phyloP scores from a whole-genome alignment of 2,888 invertebrate genomes.

The Schizotus pectinicornis region DNA sequence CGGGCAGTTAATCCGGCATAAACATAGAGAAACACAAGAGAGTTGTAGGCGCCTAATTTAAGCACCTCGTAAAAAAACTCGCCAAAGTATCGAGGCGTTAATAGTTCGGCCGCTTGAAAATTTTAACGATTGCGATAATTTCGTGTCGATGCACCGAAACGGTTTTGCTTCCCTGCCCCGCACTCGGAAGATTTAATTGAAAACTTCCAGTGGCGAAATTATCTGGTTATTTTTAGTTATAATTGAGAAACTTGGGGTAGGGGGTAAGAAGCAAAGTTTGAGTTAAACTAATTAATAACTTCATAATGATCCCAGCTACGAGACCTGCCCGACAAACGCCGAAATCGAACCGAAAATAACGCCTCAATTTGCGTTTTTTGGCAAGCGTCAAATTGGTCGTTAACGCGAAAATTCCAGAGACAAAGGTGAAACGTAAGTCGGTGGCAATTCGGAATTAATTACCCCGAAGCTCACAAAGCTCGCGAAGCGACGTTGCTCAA shows the following conservation, averaged over 20 bases:
- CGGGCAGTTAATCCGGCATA: too few relatives aligned
- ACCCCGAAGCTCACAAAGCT: too few relatives aligned
- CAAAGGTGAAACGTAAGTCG: too few relatives aligned
- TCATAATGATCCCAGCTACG: neutral
- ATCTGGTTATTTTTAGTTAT: slow-evolving; percentile 1
- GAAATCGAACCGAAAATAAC: neutral
- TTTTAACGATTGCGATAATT: neutral
- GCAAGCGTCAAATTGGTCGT: too few relatives aligned
- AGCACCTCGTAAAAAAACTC: too few relatives aligned
- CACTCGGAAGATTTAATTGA: neutral
- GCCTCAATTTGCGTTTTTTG: neutral
- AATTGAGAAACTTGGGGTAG: neutral
- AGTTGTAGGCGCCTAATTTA: too few relatives aligned
- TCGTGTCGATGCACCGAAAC: neutral
- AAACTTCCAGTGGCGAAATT: neutral
- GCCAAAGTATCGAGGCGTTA: too few relatives aligned
- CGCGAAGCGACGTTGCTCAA: too few relatives aligned
- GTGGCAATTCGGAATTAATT: too few relatives aligned
- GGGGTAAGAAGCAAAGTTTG: neutral
- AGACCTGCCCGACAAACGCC: too few relatives aligned
- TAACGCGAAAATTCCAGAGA: too few relatives aligned
- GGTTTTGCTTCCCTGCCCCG: neutral
- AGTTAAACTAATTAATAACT: slow-evolving; percentile 1
- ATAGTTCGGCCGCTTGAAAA: neutral
- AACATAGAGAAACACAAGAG: too few relatives aligned